Evolutionary conservation across 2,113 vertebrate species (phyloP), one percentile per base, ranked within the genome.

Genomic region (Tylochromis polylepis): DNA sequence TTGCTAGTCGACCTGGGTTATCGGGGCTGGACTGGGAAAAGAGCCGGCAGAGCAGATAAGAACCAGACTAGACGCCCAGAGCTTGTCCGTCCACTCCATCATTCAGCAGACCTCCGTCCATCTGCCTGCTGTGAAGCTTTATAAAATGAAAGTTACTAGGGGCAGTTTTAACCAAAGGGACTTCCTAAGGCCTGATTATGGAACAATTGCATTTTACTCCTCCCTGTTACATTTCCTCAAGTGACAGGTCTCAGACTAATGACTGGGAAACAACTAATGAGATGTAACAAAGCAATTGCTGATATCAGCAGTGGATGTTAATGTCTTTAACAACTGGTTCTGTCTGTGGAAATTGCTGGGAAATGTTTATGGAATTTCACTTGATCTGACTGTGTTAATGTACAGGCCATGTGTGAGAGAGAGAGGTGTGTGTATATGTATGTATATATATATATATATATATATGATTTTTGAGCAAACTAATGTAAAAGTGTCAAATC

Each of bases 121-220:
- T 90, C 38, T 79, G 58, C 65, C 79, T 90, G 79, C 86, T 86
- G 77, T 2, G 10, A 51, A 80, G 79, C 82, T 79, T 84, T 5
- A 81, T 49, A 49, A 16, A 51, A 92, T 7, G 46, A 88, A 78
- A 77, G 29, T 62, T 62, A 91, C 27, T 46, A 57, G 60, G 27
- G 31, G 4, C 88, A 79, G 91, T 93, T 93, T 90, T 93, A 93
- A 95, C 91, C 87, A 82, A 94, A 56, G 85, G 91, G 27, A 93
- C 90, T 96, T 96, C 93, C 89, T 84, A 55, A 77, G 81, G 53
- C 77, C 88, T 88, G 95, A 96, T 95, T 96, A 79, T 31, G 18
- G 91, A 95, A 98, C 98, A 97, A 97, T 97, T 95, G 96, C 96
- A 96, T 95, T 96, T 81, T 80, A 96, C 95, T 96, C 94, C 96